Base-by-base conservation (phyloP, 2,113 vertebrate species). In the Nyctereutes procyonoides region DNA sequence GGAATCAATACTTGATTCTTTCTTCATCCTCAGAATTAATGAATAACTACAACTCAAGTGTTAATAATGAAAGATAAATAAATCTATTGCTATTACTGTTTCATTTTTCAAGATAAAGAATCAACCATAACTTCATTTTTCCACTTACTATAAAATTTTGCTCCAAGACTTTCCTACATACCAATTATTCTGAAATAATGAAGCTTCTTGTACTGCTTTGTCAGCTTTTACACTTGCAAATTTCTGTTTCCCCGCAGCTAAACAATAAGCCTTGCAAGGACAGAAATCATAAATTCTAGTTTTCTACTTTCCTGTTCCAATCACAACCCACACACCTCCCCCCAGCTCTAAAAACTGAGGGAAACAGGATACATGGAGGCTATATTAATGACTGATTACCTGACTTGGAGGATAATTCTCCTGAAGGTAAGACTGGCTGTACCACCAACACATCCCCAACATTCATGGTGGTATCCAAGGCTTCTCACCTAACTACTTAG, bases 71-170 rank as follows among this genome's bases (percentile, higher is more conserved):
- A 95, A 92, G 10, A 82, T 63, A 67, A 92, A 73, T 77, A 38
- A 82, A 67, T 62, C 55, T 89, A 81, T 55, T 82, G 43, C 30
- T 26, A 20, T 65, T 84, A 53, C 1, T 56, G 17, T 82, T 84
- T 88, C 28, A 87, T 65, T 87, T 96, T 95, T 96, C 51, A 95
- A 96, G 79, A 76, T 76, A 87, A 93, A 88, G 28, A 53, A 83
- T 35, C 35, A 95, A 48, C 67, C 56, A 63, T 35, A 35, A 20
- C 3, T 82, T 88, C 26, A 24, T 85, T 69, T 79, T 38, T 43
- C 32, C 55, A 81, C 10, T 95, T 83, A 88, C 26, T 32, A 32
- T 71, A 91, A 90, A 90, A 88, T 74, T 32, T 67, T 90, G 5
- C 87, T 84, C 71, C 32, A 79, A 20, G 13, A 74, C 26, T 86